Base-by-base conservation (phyloP, 2,888 invertebrate species). In the Eugnorisma glareosa region DNA sequence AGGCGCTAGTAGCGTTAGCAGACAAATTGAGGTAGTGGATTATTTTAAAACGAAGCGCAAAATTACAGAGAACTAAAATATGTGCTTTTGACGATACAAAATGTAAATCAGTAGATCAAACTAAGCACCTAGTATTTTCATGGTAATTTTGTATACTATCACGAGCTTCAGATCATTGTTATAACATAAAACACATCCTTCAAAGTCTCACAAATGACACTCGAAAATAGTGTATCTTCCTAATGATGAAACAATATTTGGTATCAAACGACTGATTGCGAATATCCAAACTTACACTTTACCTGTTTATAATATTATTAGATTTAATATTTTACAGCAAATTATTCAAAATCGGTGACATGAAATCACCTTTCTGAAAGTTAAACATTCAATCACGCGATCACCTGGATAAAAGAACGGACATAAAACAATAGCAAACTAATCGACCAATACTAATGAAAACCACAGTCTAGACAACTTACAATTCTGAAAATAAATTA, bases 1-100 rank as follows among this genome's bases (percentile, higher is more conserved):
- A 90, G 88, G 86, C 79, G 64, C 77, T 48, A 68, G 93, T 92
- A 94, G 77, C 73, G 94, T 89, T 77, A 91, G 91, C 91, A 91
- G 54, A 84, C 54, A 78, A 87, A 73, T n/a, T 43, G 6, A 68
- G 6, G 3, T 54, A 0, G 21, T 28, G 18, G 8, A 43, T 70
- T 80, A 4, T 48, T 59, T 67, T 15, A 15, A 40, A 31, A 75
- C 28, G 0, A 43, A 3, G 2, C 2, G 13, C 11, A 35, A 28
- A 67, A 31, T 11, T 21, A 61, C 11, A 37, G 8, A 24, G 0
- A 48, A 54, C 8, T 31, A 4, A 13, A n/a, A 31, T 21, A 18
- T 18, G 11, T 37, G 6, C 15, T 24, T 72, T 43, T 35, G 21
- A n/a, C 24, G 28, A 15, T 37, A 8, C 1, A 31, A 31, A 48